Evolutionary conservation across 2,113 vertebrate species (phyloP).

Genomic region (Xerus inauris): DNA sequence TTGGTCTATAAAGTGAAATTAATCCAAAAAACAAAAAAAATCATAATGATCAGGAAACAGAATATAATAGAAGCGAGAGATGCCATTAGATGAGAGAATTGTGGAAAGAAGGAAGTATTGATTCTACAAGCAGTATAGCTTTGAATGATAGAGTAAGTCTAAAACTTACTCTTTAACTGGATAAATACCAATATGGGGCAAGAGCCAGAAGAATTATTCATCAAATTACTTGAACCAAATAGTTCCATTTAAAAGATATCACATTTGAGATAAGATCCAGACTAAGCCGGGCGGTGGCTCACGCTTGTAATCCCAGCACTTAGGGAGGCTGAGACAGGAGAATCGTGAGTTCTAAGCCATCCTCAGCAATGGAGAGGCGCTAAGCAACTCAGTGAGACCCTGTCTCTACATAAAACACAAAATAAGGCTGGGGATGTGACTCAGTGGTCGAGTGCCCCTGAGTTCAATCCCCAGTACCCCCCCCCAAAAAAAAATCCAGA

Average conservation of each 20-base stretch:
- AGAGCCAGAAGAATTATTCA: not conserved
- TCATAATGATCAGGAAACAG: not conserved
- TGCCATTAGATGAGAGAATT: not conserved
- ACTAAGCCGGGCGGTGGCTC: too few relatives aligned
- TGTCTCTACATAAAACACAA: too few relatives aligned
- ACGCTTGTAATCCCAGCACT: too few relatives aligned
- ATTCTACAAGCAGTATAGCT: not conserved
- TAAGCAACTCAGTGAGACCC: too few relatives aligned
- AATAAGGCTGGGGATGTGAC: too few relatives aligned
- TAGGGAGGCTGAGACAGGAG: too few relatives aligned
- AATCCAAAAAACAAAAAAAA: not conserved
- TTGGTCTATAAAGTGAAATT: not conserved
- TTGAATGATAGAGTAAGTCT: not conserved
- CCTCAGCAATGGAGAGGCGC: too few relatives aligned
- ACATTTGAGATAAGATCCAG: not conserved
- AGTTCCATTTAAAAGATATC: not conserved
- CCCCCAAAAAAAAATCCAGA: not conserved
- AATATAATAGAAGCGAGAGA: not conserved
- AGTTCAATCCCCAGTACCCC: too few relatives aligned
- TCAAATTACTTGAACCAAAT: not conserved
- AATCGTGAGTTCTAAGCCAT: too few relatives aligned
- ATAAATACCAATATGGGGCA: not conserved
- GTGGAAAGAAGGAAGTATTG: not conserved
- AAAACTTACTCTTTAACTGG: not conserved
- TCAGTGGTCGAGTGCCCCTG: too few relatives aligned